phyloP scores from a whole-genome alignment of 2,797 vertebrate genomes.

The Cyclopterus lumpus region DNA sequence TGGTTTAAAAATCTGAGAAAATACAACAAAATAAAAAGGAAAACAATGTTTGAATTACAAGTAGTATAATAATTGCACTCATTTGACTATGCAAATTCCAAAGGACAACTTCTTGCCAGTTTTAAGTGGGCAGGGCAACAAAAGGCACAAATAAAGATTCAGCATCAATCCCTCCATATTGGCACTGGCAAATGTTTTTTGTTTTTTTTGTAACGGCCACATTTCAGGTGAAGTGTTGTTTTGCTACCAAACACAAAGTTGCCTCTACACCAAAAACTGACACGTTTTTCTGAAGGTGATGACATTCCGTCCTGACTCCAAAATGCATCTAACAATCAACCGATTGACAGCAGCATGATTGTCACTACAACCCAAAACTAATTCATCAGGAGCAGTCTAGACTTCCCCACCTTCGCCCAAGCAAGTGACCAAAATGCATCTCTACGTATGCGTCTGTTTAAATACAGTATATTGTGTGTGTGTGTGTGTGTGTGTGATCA shows the following conservation, averaged over 20 bases:
- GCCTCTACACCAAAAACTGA: slow-evolving; percentile 4
- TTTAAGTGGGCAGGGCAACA: slow-evolving; percentile 22
- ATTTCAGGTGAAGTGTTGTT: slow-evolving; percentile 27
- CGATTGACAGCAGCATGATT: slow-evolving; percentile 40
- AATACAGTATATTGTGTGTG: slow-evolving; percentile 14
- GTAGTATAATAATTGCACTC: slow-evolving; percentile 38
- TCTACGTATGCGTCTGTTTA: slow-evolving; percentile 15
- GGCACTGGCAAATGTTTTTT: slow-evolving; percentile 19
- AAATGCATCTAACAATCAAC: slow-evolving; percentile 20
- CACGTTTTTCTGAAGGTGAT: slow-evolving; percentile 1
- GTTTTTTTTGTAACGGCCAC: slow-evolving; percentile 17
- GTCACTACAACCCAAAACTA: slow-evolving; percentile 24
- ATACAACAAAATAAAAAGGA: slow-evolving; percentile 10
- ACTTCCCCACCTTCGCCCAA: background rate
- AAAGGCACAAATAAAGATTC: slow-evolving; percentile 67
- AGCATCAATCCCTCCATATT: slow-evolving; percentile 20
- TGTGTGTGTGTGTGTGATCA: slow-evolving; percentile 42
- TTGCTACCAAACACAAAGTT: slow-evolving; percentile 20
- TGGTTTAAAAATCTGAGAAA: slow-evolving; percentile 14
- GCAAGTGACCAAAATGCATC: slow-evolving; percentile 25
- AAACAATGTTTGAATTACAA: background rate
- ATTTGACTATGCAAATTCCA: slow-evolving; percentile 28
- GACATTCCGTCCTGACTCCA: background rate
- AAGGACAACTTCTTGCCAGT: slow-evolving; percentile 14
- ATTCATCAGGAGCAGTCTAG: slow-evolving; percentile 14